These are phyloP conservation scores for Netelia fuscicornis DNA, from an alignment of 2,888 invertebrate genomes.

Conservation along the genomic window DNA sequence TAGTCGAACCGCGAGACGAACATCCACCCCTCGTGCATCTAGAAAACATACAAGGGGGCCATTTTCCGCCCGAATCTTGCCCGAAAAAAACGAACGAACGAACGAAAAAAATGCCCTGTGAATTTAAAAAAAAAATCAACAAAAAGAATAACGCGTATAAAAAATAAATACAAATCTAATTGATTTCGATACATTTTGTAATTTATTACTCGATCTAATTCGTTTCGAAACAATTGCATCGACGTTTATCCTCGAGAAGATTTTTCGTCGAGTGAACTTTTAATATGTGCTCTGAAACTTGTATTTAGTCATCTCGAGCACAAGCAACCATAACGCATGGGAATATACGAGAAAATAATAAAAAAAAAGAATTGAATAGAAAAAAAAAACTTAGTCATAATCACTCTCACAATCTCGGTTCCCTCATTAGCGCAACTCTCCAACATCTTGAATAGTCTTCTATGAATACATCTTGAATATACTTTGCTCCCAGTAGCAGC, in stretches of 20 bases:
- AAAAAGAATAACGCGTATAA: background rate
- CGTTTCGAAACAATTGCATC: background rate
- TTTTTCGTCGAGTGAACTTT: background rate
- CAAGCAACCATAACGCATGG: background rate
- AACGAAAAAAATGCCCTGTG: background rate
- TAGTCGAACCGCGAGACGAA: conserved; percentile 27
- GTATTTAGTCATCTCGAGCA: conserved; percentile 1
- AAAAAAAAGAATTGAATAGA: background rate
- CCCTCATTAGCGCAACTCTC: conserved; percentile 40
- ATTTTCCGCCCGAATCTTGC: conserved; percentile 51
- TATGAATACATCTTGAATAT: conserved; percentile 27
- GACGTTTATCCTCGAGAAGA: background rate
- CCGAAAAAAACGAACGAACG: conserved; percentile 19
- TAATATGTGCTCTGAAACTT: background rate
- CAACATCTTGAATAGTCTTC: conserved; percentile 54
- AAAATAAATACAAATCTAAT: background rate
- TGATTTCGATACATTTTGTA: too few species aligned
- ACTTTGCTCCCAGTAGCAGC: conserved; percentile 11
- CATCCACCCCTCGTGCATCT: conserved; percentile 53
- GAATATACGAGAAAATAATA: background rate
- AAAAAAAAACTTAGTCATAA: conserved; percentile 24
- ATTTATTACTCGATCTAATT: too few species aligned
- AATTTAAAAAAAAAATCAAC: background rate
- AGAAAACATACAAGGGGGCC: conserved; percentile 50
- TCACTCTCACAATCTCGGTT: conserved; percentile 39